Base-by-base conservation (phyloP, 1,140 invertebrate species). In the Trigoniulus corallinus region DNA sequence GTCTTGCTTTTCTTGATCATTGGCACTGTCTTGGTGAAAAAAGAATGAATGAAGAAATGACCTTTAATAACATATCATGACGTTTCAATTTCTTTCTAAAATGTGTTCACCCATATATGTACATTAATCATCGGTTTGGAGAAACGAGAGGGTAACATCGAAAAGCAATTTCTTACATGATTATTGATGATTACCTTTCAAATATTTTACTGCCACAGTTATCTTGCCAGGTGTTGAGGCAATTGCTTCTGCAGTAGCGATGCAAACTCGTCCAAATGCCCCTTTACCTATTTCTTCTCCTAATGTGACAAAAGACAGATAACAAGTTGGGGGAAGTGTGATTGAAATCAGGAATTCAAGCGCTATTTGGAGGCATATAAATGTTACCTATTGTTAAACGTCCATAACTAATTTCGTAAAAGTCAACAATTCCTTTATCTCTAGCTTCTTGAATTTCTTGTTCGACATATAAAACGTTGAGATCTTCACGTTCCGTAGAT, bases 181-280 rank as follows among this genome's bases (percentile, higher is more conserved):
- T n/a, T n/a, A n/a, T n/a, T 7, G 15, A 34, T 1, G 48, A 61
- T 61, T 63, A 80, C 78, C 69, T 62, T 76, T 76, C 0, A 82
- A 65, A 66, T 77, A 77, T 61, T 84, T 85, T 4, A 82, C 77
- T n/a, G 81, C 81, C 1, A 83, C 77, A 1, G 71, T 68, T 7
- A 68, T 68, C 21, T 66, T 65, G 39, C 72, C 67, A 13, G 63
- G 54, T 12, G 70, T 69, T 1, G 72, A 69, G 0, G 72, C 61
- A 57, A 72, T 60, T 26, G 63, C 65, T 26, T 69, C 66, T 21
- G 74, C 68, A 4, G 68, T 65, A 1, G 79, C 78, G 3, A 74
- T 66, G 59, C 75, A 79, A 0, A 85, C 82, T 34, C 72, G 68
- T 0, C 82, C 82, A 63, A 85, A 86, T 3, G 81, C 80, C 0